phyloP scores from a whole-genome alignment of 2,888 invertebrate genomes.

The Synanthedon formicaeformis region DNA sequence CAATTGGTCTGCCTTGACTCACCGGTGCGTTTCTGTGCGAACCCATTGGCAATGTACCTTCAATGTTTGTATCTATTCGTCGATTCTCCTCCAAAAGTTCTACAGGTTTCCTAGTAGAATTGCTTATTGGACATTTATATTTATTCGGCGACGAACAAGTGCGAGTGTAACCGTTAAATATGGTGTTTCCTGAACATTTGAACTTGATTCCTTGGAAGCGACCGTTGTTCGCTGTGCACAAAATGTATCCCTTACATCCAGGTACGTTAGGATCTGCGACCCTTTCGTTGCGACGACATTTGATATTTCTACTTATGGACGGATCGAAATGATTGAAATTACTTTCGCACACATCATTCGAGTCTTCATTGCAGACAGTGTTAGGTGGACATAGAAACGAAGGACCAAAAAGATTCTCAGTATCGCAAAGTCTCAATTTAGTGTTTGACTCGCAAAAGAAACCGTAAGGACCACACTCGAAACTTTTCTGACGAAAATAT shows the following conservation, averaged over 20 bases:
- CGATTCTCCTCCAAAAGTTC: constrained; percentile 26
- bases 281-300: constrained; percentile 48
- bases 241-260: constrained; percentile 58
- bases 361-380: constrained; percentile 55
- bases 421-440: constrained; percentile 48
- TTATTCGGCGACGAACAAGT: constrained; percentile 48
- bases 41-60: constrained; percentile 4
- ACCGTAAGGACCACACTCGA: constrained; percentile 51
- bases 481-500: constrained; percentile 19
- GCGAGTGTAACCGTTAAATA: constrained; percentile 51
- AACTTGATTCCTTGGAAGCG: constrained; percentile 60
- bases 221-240: constrained; percentile 54
- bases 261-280: constrained; percentile 52
- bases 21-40: not conserved
- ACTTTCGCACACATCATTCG: constrained; percentile 51
- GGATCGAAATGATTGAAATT: constrained; percentile 46
- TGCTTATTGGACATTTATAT: constrained; percentile 48
- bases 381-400: constrained; percentile 48
- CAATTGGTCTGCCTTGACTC: constrained; percentile 29
- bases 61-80: constrained; percentile 16
- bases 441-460: constrained; percentile 44
- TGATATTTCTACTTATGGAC: constrained; percentile 30
- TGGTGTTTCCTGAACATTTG: constrained; percentile 51
- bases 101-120: constrained; percentile 21
- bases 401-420: constrained; percentile 37